A percentile compares a stretch with the other conserved stretches of the same genome.
phyloP scores from a whole-genome alignment of 2,888 invertebrate species.

The Anaspis maculata region DNA sequence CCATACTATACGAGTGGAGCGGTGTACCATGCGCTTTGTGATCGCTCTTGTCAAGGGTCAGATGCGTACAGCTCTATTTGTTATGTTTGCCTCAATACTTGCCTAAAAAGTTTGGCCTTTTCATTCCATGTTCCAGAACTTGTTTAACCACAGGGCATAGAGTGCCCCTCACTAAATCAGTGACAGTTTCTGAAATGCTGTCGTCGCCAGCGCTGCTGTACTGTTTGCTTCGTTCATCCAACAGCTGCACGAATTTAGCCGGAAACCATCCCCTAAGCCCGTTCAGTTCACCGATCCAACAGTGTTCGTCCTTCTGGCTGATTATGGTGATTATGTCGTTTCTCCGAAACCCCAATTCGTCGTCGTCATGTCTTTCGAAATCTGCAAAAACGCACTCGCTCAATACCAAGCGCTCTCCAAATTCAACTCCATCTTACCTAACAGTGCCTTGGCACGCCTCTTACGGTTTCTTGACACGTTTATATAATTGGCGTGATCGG shows the following conservation, averaged over 20 bases:
- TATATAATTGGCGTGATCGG: constrained; percentile 91
- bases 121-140: constrained; percentile 92
- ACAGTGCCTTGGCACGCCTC: constrained; percentile 86
- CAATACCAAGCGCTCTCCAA: background rate
- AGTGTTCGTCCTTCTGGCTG: constrained; percentile 96
- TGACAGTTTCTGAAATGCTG: constrained; percentile 91
- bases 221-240: constrained; percentile 90
- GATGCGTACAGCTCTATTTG: too few relatives aligned
- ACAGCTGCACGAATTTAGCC: constrained; percentile 88
- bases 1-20: too few relatives aligned
- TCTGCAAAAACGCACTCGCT: constrained; percentile 46
- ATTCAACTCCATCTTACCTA: too few relatives aligned
- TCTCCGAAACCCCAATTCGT: constrained; percentile 95
- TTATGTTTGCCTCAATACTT: too few relatives aligned
- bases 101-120: constrained; percentile 75
- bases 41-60: too few relatives aligned
- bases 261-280: constrained; percentile 95
- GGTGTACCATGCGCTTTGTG: too few relatives aligned
- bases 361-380: constrained; percentile 96
- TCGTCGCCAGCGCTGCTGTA: constrained; percentile 95
- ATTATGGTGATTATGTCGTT: constrained; percentile 98
- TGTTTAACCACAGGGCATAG: constrained; percentile 90
- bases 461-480: constrained; percentile 82
- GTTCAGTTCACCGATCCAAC: constrained; percentile 97
- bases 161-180: constrained; percentile 90